These are phyloP conservation scores for Heliopora coerulea DNA, from an alignment of 92 coral and sea anemone species.

Conservation along the genomic window DNA sequence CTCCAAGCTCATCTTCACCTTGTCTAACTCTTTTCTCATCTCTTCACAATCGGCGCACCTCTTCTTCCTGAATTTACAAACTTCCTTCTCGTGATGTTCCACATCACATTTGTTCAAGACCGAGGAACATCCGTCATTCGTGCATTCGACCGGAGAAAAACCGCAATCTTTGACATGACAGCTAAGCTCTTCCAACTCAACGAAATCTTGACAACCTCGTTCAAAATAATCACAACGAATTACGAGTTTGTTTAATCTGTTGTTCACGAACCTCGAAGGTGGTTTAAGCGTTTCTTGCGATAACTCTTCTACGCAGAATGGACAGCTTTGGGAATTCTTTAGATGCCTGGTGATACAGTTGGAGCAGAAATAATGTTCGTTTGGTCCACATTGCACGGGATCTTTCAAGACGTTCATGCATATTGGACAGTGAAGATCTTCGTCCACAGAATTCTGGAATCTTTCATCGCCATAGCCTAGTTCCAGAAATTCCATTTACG, in stretches of 20 bases:
- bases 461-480: background rate
- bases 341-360: background rate
- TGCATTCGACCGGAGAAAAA: background rate
- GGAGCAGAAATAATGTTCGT: constrained; percentile 5
- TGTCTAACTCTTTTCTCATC: background rate
- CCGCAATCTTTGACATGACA: background rate
- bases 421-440: constrained; percentile 13
- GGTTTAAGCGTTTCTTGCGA: background rate
- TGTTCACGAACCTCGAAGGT: background rate
- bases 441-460: background rate
- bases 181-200: constrained; percentile 4
- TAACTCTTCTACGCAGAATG: background rate
- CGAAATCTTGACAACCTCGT: constrained; percentile 14
- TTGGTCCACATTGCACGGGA: background rate
- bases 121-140: background rate
- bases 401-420: constrained; percentile 14
- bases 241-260: background rate
- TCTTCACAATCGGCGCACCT: background rate
- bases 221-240: constrained; percentile 1
- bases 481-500: background rate
- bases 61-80: constrained; percentile 1
- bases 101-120: constrained; percentile 9
- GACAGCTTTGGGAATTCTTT: background rate
- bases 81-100: background rate
- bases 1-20: background rate